These are phyloP conservation scores for Sesamia nonagrioides DNA, from an alignment of 1,140 invertebrate species.

Conservation along the genomic window DNA sequence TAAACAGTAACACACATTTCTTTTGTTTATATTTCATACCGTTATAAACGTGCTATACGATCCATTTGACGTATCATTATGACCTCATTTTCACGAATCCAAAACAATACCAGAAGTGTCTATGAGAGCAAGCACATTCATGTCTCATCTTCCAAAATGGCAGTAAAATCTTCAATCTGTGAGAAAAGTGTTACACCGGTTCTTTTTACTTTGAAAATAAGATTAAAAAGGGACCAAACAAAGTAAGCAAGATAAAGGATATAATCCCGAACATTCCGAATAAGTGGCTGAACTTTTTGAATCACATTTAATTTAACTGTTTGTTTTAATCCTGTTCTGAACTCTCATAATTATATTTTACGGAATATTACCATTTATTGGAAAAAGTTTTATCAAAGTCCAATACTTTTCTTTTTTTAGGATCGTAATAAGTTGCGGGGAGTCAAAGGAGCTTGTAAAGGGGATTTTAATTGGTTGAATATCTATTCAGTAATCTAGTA, in stretches of 20 bases:
- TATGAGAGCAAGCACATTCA: not conserved
- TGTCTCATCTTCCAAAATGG: not conserved
- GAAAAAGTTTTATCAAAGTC: conserved; percentile 17
- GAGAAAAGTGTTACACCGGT: not conserved
- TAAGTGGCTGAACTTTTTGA: conserved; percentile 57
- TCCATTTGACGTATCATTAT: conserved; percentile 13
- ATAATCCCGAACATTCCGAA: conserved; percentile 49
- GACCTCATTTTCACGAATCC: conserved; percentile 4
- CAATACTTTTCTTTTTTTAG: not conserved
- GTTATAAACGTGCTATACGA: conserved; percentile 18
- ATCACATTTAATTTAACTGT: conserved; percentile 58
- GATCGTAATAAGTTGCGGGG: not conserved
- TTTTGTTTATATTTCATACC: conserved; percentile 26
- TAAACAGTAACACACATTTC: not conserved
- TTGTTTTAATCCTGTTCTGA: conserved; percentile 48
- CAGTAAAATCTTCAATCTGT: not conserved
- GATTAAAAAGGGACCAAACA: conserved; percentile 52
- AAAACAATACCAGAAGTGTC: not conserved
- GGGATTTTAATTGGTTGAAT: too few relatives aligned
- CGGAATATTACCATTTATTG: conserved; percentile 1
- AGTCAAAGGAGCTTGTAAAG: not conserved
- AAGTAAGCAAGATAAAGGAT: conserved; percentile 59
- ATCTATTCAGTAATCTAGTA: not conserved
- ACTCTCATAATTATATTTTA: conserved; percentile 16
- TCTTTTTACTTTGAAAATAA: conserved; percentile 39